Base-by-base conservation (phyloP, 2,113 vertebrate genomes). In the Tachysurus vachellii region DNA sequence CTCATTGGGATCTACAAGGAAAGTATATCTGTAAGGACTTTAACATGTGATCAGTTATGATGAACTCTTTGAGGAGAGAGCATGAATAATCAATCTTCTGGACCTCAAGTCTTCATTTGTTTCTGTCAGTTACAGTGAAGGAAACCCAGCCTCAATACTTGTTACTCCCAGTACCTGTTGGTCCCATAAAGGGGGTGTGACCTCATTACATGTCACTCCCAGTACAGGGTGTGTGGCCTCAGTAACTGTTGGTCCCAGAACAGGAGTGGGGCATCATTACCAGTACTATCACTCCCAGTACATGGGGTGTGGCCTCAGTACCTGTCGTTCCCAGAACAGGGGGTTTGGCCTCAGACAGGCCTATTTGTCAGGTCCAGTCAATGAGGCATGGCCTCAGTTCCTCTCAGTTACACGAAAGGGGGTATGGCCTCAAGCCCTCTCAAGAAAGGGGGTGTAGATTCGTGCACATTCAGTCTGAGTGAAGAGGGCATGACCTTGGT, bases 1-100 rank as follows among this genome's bases (percentile, higher is more conserved):
- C 90, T 99, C 98, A 62, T 99, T 97, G 4, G 98, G 98, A 92
- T 99, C 98, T 99, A 91, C 13, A 0, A 62, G 85, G 89, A 71
- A 76, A 28, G 44, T 10, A 10, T 26, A 50, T 64, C 5, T 75
- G 21, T 26, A 57, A 80, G 50, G 16, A 21, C n/a, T 56, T 16
- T 80, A 79, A 79, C 31, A 77, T 26, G 44, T 77, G 21, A 70
- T 44, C 23, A 73, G 19, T 73, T 47, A 47, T 23, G 44, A 9
- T 73, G 5, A 36, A 36, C 19, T 47, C 21, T 73, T 19, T 44
- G 36, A 73, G 36, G 36, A 73, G 19, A 73, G 36, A 47, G 21
- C 21, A 75, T 47, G 71, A 26, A 50, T 47, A 26, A 50, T 50
- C 10, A 23, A 26, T 50, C 23, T 75, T 75, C 42, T 16, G n/a